A percentile compares a stretch with the other conserved stretches of the same genome.
Evolutionary conservation across 2,797 vertebrate species (phyloP).

Genomic region (Lepus oiostolus): DNA sequence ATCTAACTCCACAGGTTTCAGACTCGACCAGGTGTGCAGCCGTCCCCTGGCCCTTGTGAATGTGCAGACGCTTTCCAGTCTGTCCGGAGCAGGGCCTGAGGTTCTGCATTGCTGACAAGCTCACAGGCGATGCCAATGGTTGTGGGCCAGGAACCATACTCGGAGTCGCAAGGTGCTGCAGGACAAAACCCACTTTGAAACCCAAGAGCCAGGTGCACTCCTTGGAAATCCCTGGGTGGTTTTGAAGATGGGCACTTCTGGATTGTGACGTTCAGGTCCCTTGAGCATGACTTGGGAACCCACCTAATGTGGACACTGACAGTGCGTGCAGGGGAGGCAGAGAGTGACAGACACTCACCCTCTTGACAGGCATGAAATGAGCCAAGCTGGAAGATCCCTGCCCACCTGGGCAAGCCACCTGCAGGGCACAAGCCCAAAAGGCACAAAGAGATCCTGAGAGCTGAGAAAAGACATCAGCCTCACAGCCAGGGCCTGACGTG

Average conservation of each 20-base stretch:
- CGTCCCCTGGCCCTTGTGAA: background rate
- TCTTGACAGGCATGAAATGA: background rate
- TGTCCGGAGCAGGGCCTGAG: background rate
- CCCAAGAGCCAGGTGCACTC: background rate
- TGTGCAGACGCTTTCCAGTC: background rate
- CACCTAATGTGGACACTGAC: background rate
- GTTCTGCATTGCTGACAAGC: background rate
- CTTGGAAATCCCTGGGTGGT: background rate
- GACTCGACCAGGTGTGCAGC: too few species aligned
- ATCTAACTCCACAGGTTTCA: background rate
- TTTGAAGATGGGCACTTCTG: background rate
- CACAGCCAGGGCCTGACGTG: background rate
- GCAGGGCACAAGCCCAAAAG: background rate
- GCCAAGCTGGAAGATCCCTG: background rate
- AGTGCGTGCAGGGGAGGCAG: background rate
- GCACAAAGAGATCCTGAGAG: background rate
- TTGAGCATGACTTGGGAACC: background rate
- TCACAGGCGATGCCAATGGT: accelerated
- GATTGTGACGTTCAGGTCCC: background rate
- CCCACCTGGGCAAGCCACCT: background rate
- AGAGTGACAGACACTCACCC: background rate
- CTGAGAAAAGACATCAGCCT: background rate
- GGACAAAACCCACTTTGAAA: background rate
- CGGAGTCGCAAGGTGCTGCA: background rate
- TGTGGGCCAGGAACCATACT: background rate